phyloP scores from a whole-genome alignment of 2,797 vertebrate species.

The Ispidina lecontei region DNA sequence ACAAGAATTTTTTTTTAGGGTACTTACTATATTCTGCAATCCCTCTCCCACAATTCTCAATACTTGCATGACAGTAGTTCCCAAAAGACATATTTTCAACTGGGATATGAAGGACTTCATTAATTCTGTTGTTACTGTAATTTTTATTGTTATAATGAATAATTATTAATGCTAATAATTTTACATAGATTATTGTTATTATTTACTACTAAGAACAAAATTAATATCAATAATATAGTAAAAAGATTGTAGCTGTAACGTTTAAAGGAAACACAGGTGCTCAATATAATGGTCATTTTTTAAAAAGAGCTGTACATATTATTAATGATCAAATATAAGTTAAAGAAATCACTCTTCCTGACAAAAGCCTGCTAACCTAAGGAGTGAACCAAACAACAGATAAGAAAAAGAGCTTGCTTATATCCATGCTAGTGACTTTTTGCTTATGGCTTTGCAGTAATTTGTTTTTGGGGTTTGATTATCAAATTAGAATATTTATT shows the following conservation, averaged over 20 bases:
- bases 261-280: background rate
- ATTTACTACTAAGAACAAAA: background rate
- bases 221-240: background rate
- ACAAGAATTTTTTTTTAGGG: background rate
- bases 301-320: background rate
- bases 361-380: background rate
- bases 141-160: background rate
- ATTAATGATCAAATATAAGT: background rate
- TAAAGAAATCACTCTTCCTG: background rate
- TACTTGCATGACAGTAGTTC: background rate
- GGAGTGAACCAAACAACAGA: background rate
- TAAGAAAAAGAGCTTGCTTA: background rate
- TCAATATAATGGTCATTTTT: background rate
- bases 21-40: background rate
- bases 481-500: background rate
- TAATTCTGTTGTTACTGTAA: background rate
- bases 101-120: background rate
- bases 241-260: accelerated
- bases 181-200: background rate
- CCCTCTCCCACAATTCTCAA: background rate
- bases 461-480: background rate
- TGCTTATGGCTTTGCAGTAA: background rate
- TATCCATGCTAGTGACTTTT: background rate
- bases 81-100: background rate
- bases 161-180: background rate